phyloP scores from a whole-genome alignment of 2,797 vertebrate genomes.

The Micromesistius poutassou region DNA sequence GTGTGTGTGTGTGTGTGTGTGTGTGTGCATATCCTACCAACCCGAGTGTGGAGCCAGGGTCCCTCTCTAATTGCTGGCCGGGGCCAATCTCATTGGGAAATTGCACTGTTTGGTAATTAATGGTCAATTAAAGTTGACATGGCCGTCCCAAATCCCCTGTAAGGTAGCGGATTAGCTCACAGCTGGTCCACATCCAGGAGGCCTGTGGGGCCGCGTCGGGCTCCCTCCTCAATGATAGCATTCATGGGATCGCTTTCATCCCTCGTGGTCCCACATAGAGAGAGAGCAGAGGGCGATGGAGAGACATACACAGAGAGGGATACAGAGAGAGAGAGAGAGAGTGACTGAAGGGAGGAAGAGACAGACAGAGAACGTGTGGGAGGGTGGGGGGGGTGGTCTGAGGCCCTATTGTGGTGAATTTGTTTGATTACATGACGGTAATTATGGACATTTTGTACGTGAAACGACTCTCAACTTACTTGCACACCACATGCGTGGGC shows the following conservation, averaged over 20 bases:
- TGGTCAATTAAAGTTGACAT: slow-evolving; percentile 66
- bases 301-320: slow-evolving; percentile 10
- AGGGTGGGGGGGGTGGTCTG: slow-evolving; percentile 14
- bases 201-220: slow-evolving; percentile 62
- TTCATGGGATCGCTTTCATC: slow-evolving; percentile 66
- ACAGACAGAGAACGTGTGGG: not conserved
- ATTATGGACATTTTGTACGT: slow-evolving; percentile 44
- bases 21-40: not conserved
- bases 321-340: not conserved
- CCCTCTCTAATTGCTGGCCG: slow-evolving; percentile 48
- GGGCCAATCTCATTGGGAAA: slow-evolving; percentile 47
- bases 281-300: not conserved
- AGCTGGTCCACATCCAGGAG: slow-evolving; percentile 68
- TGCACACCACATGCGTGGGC: slow-evolving; percentile 3
- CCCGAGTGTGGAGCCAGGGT: slow-evolving; percentile 27
- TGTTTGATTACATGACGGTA: slow-evolving; percentile 57
- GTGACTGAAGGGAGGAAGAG: not conserved
- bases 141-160: slow-evolving; percentile 65
- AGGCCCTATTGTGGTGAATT: slow-evolving; percentile 37
- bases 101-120: slow-evolving; percentile 71
- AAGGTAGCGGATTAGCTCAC: slow-evolving; percentile 68
- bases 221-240: slow-evolving; percentile 62
- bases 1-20: slow-evolving; percentile 13
- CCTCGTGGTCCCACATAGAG: slow-evolving; percentile 28
- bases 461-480: slow-evolving; percentile 10